These are phyloP conservation scores for Cosmopolites sordidus DNA, from an alignment of 2,888 invertebrate genomes.

Conservation along the genomic window DNA sequence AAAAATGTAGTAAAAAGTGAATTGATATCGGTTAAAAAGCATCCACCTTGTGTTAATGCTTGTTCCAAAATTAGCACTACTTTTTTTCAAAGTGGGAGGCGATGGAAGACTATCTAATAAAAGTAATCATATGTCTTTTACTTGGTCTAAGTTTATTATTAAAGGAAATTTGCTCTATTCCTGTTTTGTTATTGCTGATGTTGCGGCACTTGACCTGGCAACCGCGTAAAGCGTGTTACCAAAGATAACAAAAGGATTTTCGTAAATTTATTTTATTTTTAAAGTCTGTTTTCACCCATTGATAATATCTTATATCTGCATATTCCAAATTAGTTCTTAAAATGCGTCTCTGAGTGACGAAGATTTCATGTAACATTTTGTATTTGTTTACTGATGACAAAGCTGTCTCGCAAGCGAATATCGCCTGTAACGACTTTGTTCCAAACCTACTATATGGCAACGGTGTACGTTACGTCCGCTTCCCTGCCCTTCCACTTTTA, in stretches of 20 bases:
- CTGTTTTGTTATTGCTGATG: slow-evolving; percentile 49
- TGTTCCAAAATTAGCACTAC: slow-evolving; percentile 45
- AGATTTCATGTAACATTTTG: slow-evolving; percentile 39
- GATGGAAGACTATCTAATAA: slow-evolving; percentile 27
- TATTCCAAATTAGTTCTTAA: slow-evolving; percentile 9
- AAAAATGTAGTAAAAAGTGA: neutral
- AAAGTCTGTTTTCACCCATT: neutral
- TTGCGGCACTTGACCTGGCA: slow-evolving; percentile 50
- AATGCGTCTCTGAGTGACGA: slow-evolving; percentile 29
- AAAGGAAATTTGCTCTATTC: slow-evolving; percentile 20
- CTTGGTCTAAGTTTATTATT: slow-evolving; percentile 20
- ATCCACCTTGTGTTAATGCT: slow-evolving; percentile 25
- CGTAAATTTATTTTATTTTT: neutral
- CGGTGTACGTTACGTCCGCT: slow-evolving; percentile 52
- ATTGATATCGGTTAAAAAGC: slow-evolving; percentile 18
- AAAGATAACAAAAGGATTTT: slow-evolving; percentile 34
- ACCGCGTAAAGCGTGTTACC: slow-evolving; percentile 47
- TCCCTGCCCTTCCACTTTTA: slow-evolving; percentile 55
- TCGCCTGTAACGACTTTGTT: slow-evolving; percentile 43
- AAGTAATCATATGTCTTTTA: slow-evolving; percentile 19
- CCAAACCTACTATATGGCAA: slow-evolving; percentile 55
- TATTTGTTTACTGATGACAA: slow-evolving; percentile 60
- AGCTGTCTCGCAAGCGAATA: slow-evolving; percentile 44
- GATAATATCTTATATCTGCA: too few relatives aligned
- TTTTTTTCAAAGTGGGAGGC: slow-evolving; percentile 42